Percentiles rank a stretch among this genome's conserved stretches.
phyloP scores from a whole-genome alignment of 2,113 vertebrate genomes.

The Channa argus region DNA sequence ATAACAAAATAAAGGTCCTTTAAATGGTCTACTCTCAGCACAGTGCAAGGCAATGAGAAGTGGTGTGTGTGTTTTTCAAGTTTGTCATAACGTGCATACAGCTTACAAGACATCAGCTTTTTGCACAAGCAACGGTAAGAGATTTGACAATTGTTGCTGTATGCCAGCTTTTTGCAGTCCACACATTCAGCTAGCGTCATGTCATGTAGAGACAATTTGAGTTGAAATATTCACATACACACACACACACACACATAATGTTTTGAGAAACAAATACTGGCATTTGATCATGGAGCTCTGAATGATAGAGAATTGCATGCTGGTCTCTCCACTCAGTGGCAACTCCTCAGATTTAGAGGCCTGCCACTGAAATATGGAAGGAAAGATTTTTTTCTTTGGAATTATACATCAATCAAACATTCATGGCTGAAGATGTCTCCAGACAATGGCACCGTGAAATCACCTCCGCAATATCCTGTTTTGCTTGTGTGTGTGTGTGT shows the following conservation, averaged over 20 bases:
- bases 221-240: conserved; percentile 15
- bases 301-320: conserved; percentile 76
- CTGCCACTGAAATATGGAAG: conserved; percentile 72
- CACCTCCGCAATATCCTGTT: conserved; percentile 14
- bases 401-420: conserved; percentile 77
- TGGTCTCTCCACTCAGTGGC: conserved; percentile 42
- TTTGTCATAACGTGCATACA: not conserved
- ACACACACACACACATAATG: conserved; percentile 4
- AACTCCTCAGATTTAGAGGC: conserved; percentile 52
- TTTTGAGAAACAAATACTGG: conserved; percentile 51
- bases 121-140: conserved; percentile 14
- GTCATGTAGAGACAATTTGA: conserved; percentile 38
- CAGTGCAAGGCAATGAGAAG: conserved; percentile 5
- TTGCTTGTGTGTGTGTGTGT: conserved; percentile 17
- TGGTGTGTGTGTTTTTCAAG: not conserved
- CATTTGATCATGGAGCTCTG: conserved; percentile 58
- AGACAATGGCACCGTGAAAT: conserved; percentile 67
- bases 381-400: conserved; percentile 63
- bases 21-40: conserved; percentile 3
- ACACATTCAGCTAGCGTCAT: conserved; percentile 37
- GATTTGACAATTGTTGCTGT: conserved; percentile 35
- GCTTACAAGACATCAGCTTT: conserved; percentile 20
- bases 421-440: conserved; percentile 66
- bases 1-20: conserved; percentile 16
- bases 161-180: conserved; percentile 41